Evolutionary conservation across 2,797 vertebrate species (phyloP).

Genomic region (Bufotes viridis): DNA sequence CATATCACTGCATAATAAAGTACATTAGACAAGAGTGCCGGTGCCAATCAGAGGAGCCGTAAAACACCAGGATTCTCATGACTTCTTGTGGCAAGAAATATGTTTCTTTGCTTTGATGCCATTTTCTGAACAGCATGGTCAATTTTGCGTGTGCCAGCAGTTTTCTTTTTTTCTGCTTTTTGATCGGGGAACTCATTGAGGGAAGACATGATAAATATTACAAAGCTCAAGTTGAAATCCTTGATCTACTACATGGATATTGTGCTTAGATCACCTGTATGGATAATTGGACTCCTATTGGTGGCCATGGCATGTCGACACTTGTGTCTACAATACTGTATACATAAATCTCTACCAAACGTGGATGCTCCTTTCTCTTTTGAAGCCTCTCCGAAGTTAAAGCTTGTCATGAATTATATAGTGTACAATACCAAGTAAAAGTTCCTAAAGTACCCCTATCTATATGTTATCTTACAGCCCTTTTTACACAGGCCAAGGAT

Average conservation of each 20-base stretch:
- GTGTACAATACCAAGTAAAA: too few relatives aligned
- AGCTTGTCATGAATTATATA: too few relatives aligned
- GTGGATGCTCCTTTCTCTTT: background rate
- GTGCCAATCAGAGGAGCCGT: background rate
- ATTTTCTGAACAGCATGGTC: background rate
- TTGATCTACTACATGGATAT: background rate
- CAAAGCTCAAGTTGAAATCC: background rate
- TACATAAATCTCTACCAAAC: too few relatives aligned
- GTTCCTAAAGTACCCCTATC: too few relatives aligned
- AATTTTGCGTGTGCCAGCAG: background rate
- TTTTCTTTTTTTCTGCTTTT: background rate
- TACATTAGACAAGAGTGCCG: background rate
- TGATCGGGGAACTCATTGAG: background rate
- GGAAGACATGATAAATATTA: background rate
- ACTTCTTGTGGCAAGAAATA: slow-evolving; percentile 2
- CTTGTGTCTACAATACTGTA: background rate
- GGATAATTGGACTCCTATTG: too few relatives aligned
- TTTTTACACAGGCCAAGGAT: too few relatives aligned
- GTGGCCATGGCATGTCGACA: background rate
- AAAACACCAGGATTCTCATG: background rate
- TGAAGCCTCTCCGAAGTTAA: background rate
- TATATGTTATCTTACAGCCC: too few relatives aligned
- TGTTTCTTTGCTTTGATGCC: background rate
- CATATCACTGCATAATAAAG: slow-evolving; percentile 3
- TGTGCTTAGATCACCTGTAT: background rate